Percentiles rank a stretch among this genome's conserved stretches.
phyloP scores from a whole-genome alignment of 2,888 invertebrate genomes.

The Amaurobius ferox region DNA sequence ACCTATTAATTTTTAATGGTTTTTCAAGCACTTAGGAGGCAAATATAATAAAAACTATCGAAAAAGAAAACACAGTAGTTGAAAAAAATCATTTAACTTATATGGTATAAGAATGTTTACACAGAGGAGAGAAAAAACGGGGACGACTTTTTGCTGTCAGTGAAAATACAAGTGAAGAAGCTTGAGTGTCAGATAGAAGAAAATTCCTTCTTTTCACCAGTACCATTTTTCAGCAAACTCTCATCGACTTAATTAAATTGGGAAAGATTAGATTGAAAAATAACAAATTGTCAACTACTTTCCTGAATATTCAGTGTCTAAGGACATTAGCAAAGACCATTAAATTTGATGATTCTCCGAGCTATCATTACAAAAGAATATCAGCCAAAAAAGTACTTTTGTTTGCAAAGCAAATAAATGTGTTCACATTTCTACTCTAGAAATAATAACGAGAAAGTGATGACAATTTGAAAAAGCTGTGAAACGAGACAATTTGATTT shows the following conservation, averaged over 20 bases:
- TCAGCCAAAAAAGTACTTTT: not conserved
- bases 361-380: conserved; percentile 22
- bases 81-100: no score
- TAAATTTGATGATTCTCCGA: conserved; percentile 32
- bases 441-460: not conserved
- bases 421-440: not conserved
- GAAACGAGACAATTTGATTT: not conserved
- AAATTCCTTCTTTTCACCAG: not conserved
- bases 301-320: not conserved
- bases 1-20: not conserved
- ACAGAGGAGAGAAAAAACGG: not conserved
- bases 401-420: not conserved
- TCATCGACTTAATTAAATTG: conserved; percentile 12
- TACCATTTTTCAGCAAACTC: not conserved
- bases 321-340: conserved; percentile 3
- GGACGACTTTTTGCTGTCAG: not conserved
- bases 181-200: not conserved
- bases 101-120: not conserved
- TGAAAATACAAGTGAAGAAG: not conserved
- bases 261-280: conserved; percentile 11
- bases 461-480: not conserved
- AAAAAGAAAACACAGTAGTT: not conserved
- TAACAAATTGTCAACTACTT: conserved; percentile 15
- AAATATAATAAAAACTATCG: not conserved
- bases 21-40: not conserved